A percentile compares a stretch with the other conserved stretches of the same genome.
Evolutionary conservation across 2,797 vertebrate genomes (phyloP).

Genomic region (Nothura maculosa): DNA sequence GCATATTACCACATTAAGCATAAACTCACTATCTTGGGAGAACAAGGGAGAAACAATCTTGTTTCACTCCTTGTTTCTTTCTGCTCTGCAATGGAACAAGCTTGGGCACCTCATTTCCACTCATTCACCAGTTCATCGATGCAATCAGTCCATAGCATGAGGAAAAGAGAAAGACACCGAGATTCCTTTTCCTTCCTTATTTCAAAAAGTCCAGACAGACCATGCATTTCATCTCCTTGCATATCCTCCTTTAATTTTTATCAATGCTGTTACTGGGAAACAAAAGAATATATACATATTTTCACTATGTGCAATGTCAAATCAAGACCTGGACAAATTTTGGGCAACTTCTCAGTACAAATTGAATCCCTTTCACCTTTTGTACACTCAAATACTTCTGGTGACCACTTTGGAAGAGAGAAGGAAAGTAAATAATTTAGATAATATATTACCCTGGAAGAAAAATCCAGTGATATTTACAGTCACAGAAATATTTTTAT

Average conservation of each 20-base stretch:
- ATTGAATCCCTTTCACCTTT: neutral
- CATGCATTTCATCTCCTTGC: neutral
- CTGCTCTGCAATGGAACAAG: neutral
- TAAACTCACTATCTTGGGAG: neutral
- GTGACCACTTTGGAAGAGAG: neutral
- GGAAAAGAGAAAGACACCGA: neutral
- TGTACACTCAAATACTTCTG: neutral
- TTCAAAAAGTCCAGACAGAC: neutral
- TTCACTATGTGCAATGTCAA: neutral
- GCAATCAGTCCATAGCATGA: neutral
- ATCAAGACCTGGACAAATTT: neutral
- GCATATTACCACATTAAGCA: neutral
- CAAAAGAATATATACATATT: neutral
- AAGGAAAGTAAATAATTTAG: neutral
- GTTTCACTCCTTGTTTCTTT: neutral
- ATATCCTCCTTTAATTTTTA: neutral
- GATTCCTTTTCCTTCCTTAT: rapidly evolving
- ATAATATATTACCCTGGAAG: neutral
- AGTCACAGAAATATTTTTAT: neutral
- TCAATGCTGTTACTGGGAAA: neutral
- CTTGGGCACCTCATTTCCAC: neutral
- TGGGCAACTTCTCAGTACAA: neutral
- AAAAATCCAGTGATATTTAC: neutral
- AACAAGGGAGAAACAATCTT: neutral
- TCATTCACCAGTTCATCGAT: neutral